Conservation (phyloP, 1,140 invertebrate genomes). For the Aphaenogaster floridana region DNA sequence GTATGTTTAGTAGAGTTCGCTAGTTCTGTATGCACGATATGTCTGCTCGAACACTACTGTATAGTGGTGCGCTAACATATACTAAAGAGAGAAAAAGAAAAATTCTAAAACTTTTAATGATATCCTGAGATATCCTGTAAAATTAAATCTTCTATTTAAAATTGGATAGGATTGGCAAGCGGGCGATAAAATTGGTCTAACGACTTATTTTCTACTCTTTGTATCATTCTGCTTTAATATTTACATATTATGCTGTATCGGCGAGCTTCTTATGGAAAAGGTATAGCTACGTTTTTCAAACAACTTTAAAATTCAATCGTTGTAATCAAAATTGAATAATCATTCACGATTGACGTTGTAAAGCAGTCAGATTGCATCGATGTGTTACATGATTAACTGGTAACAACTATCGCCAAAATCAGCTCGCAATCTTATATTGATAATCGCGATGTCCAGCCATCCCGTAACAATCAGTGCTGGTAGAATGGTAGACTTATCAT, state of each 20-base stretch:
- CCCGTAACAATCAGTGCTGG: conserved; percentile 76
- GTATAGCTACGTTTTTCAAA: conserved; percentile 48
- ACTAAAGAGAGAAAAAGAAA: background rate
- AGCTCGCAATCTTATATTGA: conserved; percentile 66
- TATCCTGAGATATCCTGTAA: background rate
- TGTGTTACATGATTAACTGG: conserved; percentile 76
- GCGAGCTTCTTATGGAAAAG: conserved; percentile 75
- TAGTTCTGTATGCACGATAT: conserved; percentile 77
- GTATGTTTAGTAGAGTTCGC: conserved; percentile 77
- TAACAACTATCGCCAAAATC: conserved; percentile 69
- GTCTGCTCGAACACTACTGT: conserved; percentile 76
- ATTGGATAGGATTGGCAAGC: conserved; percentile 74
- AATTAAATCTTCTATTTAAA: conserved; percentile 11
- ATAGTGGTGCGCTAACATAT: conserved; percentile 71
- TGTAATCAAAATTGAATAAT: background rate
- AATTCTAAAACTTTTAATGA: background rate
- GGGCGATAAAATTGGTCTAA: conserved; percentile 64
- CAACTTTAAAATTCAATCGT: background rate
- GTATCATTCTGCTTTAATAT: conserved; percentile 77
- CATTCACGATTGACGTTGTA: conserved; percentile 14
- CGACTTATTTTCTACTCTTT: conserved; percentile 69
- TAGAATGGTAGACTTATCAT: conserved; percentile 71
- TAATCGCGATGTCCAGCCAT: conserved; percentile 71
- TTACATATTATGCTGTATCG: conserved; percentile 80
- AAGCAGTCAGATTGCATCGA: conserved; percentile 70